These are phyloP conservation scores for Corbicula japonica DNA, from an alignment of 2,888 invertebrate species.

Conservation along the genomic window DNA sequence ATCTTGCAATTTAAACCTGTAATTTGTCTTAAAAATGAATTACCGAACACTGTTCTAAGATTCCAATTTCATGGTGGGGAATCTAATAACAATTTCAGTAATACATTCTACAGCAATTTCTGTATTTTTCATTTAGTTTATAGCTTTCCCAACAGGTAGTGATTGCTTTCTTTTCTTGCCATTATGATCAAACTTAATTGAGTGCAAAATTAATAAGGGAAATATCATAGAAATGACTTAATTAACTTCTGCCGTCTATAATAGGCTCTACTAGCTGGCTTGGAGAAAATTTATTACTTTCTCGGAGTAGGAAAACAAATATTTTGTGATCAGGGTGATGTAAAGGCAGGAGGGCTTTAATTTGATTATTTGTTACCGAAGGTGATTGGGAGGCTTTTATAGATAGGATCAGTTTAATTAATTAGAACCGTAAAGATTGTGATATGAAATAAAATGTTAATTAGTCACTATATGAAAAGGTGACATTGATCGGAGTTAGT, in stretches of 20 bases:
- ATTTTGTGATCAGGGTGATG: conserved; percentile 48
- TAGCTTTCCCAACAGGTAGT: conserved; percentile 37
- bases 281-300: conserved; percentile 53
- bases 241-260: conserved; percentile 56
- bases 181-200: conserved; percentile 60
- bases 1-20: neutral
- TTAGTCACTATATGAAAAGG: conserved; percentile 25
- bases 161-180: conserved; percentile 37
- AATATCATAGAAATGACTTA: conserved; percentile 60
- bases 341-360: conserved; percentile 2
- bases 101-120: no score
- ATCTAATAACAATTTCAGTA: neutral
- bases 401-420: conserved; percentile 48
- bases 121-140: no score
- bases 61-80: conserved; percentile 32
- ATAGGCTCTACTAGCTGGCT: conserved; percentile 20
- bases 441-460: conserved; percentile 54
- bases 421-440: conserved; percentile 51
- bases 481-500: conserved; percentile 29
- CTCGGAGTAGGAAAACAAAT: conserved; percentile 56
- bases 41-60: neutral
- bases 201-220: conserved; percentile 68
- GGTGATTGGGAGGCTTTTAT: conserved; percentile 34
- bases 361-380: conserved; percentile 43
- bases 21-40: neutral